Evolutionary conservation across 2,113 vertebrate species (phyloP).

Genomic region (Menidia beryllina): DNA sequence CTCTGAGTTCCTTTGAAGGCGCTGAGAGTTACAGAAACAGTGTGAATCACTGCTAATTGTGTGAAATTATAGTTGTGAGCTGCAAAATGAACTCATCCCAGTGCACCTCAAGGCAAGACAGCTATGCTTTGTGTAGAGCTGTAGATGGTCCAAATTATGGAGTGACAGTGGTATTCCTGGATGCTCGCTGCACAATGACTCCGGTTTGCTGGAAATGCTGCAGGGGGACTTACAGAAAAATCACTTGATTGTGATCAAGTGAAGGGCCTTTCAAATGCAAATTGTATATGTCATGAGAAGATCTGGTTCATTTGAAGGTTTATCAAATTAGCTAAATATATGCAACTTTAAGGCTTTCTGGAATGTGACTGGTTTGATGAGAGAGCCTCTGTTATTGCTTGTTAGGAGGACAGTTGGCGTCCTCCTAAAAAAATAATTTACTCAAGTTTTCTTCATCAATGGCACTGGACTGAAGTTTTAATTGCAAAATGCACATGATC

Average conservation of each 20-base stretch:
- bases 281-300: slow-evolving; percentile 36
- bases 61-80: slow-evolving; percentile 61
- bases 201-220: slow-evolving; percentile 47
- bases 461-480: slow-evolving; percentile 14
- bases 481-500: slow-evolving; percentile 33
- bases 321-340: slow-evolving; percentile 25
- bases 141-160: slow-evolving; percentile 28
- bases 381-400: too few relatives aligned
- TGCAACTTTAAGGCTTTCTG: slow-evolving; percentile 15
- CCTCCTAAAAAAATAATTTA: neutral
- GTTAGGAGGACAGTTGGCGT: neutral
- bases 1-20: slow-evolving; percentile 52
- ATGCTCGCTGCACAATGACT: slow-evolving; percentile 39
- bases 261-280: slow-evolving; percentile 17
- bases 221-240: slow-evolving; percentile 40
- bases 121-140: slow-evolving; percentile 9
- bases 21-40: slow-evolving; percentile 52
- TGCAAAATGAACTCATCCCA: slow-evolving; percentile 54
- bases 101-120: slow-evolving; percentile 6
- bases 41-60: slow-evolving; percentile 70
- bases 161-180: slow-evolving; percentile 47
- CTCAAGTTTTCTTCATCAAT: neutral
- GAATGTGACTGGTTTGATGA: neutral
- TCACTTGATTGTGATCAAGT: slow-evolving; percentile 32
- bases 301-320: slow-evolving; percentile 16